phyloP scores from a whole-genome alignment of 2,797 vertebrate species.

The Channa striata region DNA sequence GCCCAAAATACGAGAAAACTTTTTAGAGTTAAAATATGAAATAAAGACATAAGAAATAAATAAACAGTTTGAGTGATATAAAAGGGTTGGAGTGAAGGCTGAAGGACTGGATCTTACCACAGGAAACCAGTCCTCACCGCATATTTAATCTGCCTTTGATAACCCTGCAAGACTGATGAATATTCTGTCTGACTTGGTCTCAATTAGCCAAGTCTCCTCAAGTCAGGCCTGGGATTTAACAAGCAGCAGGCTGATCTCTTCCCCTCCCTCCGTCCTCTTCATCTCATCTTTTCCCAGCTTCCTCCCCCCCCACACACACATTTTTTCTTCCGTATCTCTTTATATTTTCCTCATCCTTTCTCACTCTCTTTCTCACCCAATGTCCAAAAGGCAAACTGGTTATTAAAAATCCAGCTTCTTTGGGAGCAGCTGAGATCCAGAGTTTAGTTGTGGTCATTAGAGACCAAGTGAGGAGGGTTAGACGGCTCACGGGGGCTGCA shows the following conservation, averaged over 20 bases:
- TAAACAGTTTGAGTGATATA: slow-evolving; percentile 56
- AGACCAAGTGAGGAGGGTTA: slow-evolving; percentile 49
- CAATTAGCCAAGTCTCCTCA: slow-evolving; percentile 57
- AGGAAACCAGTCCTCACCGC: slow-evolving; percentile 50
- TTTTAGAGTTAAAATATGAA: slow-evolving; percentile 69
- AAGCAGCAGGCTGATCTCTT: slow-evolving; percentile 40
- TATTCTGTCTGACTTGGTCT: slow-evolving; percentile 71
- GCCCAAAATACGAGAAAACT: slow-evolving; percentile 55
- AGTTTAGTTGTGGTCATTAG: slow-evolving; percentile 70
- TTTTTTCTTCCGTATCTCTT: slow-evolving; percentile 13
- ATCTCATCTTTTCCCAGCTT: slow-evolving; percentile 11
- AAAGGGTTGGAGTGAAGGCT: slow-evolving; percentile 32
- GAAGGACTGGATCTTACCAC: slow-evolving; percentile 47
- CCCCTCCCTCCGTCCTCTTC: slow-evolving; percentile 26
- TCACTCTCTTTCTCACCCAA: slow-evolving; percentile 7
- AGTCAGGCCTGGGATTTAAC: slow-evolving; percentile 50
- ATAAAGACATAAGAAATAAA: slow-evolving; percentile 57
- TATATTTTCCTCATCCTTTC: slow-evolving; percentile 6
- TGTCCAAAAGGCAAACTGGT: slow-evolving; percentile 28
- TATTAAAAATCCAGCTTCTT: slow-evolving; percentile 56
- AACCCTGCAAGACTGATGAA: slow-evolving; percentile 63
- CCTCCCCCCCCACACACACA: neutral
- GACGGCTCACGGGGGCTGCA: slow-evolving; percentile 66
- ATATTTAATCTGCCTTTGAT: slow-evolving; percentile 69
- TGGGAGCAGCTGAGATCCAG: slow-evolving; percentile 47